phyloP scores from a whole-genome alignment of 2,888 invertebrate genomes.

The Xestobium rufovillosum region DNA sequence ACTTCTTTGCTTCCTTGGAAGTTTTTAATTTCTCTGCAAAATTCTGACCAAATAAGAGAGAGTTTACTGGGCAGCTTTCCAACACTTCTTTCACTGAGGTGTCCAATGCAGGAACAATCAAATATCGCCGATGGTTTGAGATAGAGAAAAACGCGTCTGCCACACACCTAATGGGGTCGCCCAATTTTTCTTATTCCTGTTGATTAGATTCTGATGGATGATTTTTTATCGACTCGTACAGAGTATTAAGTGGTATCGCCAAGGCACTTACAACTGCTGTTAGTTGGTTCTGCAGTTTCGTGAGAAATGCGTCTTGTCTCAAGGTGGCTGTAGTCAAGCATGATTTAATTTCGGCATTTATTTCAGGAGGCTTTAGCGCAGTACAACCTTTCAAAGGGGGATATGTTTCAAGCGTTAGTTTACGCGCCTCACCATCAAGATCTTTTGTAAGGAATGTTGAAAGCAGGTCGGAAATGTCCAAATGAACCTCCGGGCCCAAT shows the following conservation, averaged over 20 bases:
- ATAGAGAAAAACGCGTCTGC: slow-evolving; percentile 10
- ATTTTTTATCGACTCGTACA: background rate
- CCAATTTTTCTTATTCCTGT: slow-evolving; percentile 7
- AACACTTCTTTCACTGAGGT: slow-evolving; percentile 5
- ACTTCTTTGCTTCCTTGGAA: slow-evolving; percentile 9
- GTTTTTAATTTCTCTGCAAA: slow-evolving; percentile 6
- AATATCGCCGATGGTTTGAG: slow-evolving; percentile 9
- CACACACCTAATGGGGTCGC: slow-evolving; percentile 9
- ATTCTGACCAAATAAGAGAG: slow-evolving; percentile 9
- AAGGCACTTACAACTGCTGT: slow-evolving; percentile 12
- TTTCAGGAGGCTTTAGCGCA: slow-evolving; percentile 10
- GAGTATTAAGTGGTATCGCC: slow-evolving; percentile 11
- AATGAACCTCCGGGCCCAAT: slow-evolving; percentile 15
- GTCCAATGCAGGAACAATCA: slow-evolving; percentile 8
- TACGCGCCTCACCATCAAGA: slow-evolving; percentile 10
- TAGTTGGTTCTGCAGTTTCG: slow-evolving; percentile 12
- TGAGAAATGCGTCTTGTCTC: slow-evolving; percentile 14
- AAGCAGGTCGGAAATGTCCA: slow-evolving; percentile 12
- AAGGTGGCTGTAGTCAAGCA: slow-evolving; percentile 8
- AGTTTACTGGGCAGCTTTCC: slow-evolving; percentile 9
- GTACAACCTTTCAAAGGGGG: slow-evolving; percentile 9
- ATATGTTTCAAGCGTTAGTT: slow-evolving; percentile 11
- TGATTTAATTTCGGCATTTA: slow-evolving; percentile 13
- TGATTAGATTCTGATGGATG: too few species aligned
- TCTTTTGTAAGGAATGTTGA: slow-evolving; percentile 13